phyloP scores from a whole-genome alignment of 2,888 invertebrate genomes.

The Eurois occulta region DNA sequence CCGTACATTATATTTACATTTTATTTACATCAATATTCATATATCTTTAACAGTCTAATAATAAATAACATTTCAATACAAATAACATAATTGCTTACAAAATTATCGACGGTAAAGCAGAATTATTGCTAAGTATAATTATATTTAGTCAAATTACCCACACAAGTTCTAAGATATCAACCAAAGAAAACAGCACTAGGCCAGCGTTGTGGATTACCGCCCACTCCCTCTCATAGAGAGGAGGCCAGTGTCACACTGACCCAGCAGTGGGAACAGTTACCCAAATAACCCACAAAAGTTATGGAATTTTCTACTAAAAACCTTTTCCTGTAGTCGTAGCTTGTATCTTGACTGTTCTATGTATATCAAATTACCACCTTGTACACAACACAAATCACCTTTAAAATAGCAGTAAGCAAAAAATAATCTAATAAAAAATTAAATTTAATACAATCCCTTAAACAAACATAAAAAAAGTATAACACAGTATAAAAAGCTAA shows the following conservation, averaged over 20 bases:
- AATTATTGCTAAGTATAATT: conserved; percentile 43
- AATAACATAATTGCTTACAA: conserved; percentile 26
- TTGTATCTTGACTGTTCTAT: too few relatives aligned
- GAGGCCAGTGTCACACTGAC: background rate
- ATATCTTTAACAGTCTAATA: conserved; percentile 42
- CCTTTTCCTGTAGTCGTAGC: too few relatives aligned
- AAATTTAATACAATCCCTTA: conserved; percentile 18
- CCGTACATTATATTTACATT: conserved; percentile 62
- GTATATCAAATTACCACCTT: too few relatives aligned
- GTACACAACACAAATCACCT: background rate
- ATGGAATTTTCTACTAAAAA: too few relatives aligned
- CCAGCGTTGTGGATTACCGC: background rate
- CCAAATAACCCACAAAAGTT: background rate
- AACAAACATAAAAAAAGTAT: conserved; percentile 11
- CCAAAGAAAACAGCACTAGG: background rate
- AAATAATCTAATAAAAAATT: background rate
- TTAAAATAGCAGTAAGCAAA: conserved; percentile 7
- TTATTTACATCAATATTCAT: conserved; percentile 55
- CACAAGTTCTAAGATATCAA: background rate
- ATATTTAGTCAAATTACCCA: conserved; percentile 6
- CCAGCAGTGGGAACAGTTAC: background rate
- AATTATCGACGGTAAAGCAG: conserved; percentile 29
- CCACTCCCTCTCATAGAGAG: background rate
- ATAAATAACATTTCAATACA: conserved; percentile 54
- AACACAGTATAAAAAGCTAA: conserved; percentile 18